Evolutionary conservation across 2,113 vertebrate genomes (phyloP), one percentile per base, ranked within the genome.

Genomic region (Brevimyrus niger): DNA sequence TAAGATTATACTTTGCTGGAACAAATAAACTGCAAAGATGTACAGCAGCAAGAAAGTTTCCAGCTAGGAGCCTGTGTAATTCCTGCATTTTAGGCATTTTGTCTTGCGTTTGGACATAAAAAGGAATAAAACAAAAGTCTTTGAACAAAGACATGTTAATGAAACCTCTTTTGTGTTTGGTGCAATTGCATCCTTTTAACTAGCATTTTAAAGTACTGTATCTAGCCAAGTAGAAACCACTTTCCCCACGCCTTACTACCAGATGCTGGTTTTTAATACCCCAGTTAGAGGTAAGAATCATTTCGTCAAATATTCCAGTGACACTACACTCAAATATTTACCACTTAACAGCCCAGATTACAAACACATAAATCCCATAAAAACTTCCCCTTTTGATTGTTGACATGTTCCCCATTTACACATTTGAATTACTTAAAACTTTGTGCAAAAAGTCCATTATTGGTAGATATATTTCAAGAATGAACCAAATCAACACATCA

Each of bases 401-500:
- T 46, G 44, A 48, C 47, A 89, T 35, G 88, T 76, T 80, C 88
- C 47, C 88, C 88, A 76, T 88, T 47, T 88, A 88, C 88, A 88
- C 23, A 69, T 69, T 69, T 35, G 69, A 88, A 88, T 61, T 38
- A 82, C 61, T 88, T 47, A 85, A 85, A 88, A 69, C 87, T 55
- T 83, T 83, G 88, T 80, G 88, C 88, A 89, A 89, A 73, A 89
- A 82, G 50, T 83, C 23, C 35, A 44, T 89, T 89, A 44, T 55
- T 82, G 88, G 76, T 58, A 91, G 86, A 88, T 85, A 82, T 48
- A 90, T 55, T 47, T 90, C 73, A 82, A 82, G 86, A 88, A 90
- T 90, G 46, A 87, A 90, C 38, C 31, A 31, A 82, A 89, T 82
- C 88, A 51, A 82, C 87, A 80, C n/a, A 50, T 89, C 53, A 88